Conservation (phyloP, 2,113 vertebrate species). For the Chascanopsetta lugubris region DNA sequence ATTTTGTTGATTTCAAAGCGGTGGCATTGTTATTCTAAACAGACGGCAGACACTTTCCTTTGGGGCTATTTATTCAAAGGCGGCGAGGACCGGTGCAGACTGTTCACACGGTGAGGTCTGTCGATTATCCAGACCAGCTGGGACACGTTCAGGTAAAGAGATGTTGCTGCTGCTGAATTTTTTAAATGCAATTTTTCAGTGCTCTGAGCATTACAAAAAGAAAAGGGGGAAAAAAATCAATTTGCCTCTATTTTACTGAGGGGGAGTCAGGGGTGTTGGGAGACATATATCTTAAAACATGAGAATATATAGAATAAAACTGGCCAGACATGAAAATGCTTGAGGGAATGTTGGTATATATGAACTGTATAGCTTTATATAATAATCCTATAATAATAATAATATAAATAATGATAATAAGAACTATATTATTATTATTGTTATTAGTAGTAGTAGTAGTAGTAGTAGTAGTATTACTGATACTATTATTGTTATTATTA, state of each 20-base stretch:
- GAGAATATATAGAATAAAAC: background rate
- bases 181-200: constrained; percentile 33
- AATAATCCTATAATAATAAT: background rate
- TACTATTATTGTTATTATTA: no score
- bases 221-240: constrained; percentile 10
- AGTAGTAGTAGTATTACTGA: no score
- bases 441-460: no score
- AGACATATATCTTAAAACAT: background rate
- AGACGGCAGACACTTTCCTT: background rate
- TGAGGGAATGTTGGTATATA: background rate
- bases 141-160: constrained; percentile 19
- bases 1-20: constrained; percentile 13
- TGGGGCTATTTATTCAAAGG: background rate
- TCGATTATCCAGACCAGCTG: constrained; percentile 13
- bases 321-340: background rate
- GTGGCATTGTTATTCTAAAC: constrained; percentile 21
- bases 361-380: background rate
- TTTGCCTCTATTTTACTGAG: constrained; percentile 13
- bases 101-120: constrained; percentile 6
- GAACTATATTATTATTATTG: no score
- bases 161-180: constrained; percentile 29
- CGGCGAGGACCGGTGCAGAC: constrained; percentile 10
- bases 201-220: constrained; percentile 24
- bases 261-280: background rate
- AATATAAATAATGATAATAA: no score